Evolutionary conservation across 1,140 invertebrate species (phyloP), one percentile per base, ranked within the genome.

Genomic region (Panagrolaimus sp.): DNA sequence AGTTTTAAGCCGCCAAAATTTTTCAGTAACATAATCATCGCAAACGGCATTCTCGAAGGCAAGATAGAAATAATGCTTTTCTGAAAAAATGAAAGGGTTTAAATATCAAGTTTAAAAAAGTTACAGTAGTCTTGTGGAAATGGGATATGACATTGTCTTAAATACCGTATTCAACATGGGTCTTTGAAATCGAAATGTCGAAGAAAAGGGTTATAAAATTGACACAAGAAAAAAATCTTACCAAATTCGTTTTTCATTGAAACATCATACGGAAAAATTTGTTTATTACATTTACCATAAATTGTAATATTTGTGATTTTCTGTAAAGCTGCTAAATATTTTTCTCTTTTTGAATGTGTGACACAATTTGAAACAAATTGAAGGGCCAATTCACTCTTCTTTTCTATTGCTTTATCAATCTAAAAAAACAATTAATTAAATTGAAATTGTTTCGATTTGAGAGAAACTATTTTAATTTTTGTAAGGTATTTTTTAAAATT

Each of bases 301-400:
- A 58, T 38, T 38, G 32, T 38, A 38, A 38, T 7, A 38, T 38
- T 28, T n/a, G 52, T 26, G 4, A 12, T 21, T 21, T 58, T 58
- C 4, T 58, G 52, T 58, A 58, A 17, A n/a, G 21, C 52, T 0
- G 15, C 28, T 0, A 17, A 10, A 9, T 26, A 12, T 12, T 26
- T 26, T 17, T 58, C 52, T 26, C 52, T 1, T 21, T 28, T 28
- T n/a, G 52, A 58, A 58, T 58, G 52, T 58, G 52, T 58, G 15
- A 26, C 7, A 24, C 52, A 58, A 24, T 58, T 58, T 58, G 52
- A 58, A 28, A 58, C 52, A 21, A 58, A 58, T 24, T 58, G 52
- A 1, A 58, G 1, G 0, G 52, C 52, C 28, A 58, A 14, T 17
- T 58, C 28, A 26, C 21, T 26, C 52, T 58, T 58, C 1, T 58